phyloP scores from a whole-genome alignment of 2,113 vertebrate species.

The Brachyhypopomus gauderio region DNA sequence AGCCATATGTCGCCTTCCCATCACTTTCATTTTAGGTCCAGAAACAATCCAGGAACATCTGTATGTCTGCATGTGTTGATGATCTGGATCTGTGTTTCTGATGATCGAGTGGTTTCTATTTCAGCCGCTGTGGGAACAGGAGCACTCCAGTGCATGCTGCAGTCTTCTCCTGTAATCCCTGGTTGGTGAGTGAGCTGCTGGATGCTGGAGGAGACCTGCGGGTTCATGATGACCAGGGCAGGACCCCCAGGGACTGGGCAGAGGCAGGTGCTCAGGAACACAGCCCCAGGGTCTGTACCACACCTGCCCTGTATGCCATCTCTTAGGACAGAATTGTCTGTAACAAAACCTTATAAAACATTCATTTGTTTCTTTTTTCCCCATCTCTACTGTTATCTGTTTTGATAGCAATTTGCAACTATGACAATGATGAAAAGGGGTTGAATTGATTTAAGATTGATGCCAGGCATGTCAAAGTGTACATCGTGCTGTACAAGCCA shows the following conservation, averaged over 20 bases:
- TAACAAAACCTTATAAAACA: not conserved
- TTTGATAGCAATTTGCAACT: too few relatives aligned
- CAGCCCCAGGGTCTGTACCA: conserved; percentile 68
- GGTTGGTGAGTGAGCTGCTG: conserved; percentile 79
- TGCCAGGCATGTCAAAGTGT: too few relatives aligned
- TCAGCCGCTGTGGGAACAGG: conserved; percentile 81
- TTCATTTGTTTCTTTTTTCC: not conserved
- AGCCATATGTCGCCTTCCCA: too few relatives aligned
- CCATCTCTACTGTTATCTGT: too few relatives aligned
- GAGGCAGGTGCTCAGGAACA: conserved; percentile 72
- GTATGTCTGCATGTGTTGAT: not conserved
- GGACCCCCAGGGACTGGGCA: conserved; percentile 77
- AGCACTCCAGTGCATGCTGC: conserved; percentile 87
- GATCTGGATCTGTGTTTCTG: conserved; percentile 27
- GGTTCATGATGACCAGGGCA: conserved; percentile 77
- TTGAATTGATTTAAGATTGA: too few relatives aligned
- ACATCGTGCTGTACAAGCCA: too few relatives aligned
- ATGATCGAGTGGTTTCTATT: not conserved
- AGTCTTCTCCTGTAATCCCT: conserved; percentile 80
- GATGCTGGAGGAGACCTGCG: conserved; percentile 84
- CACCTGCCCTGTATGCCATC: not conserved
- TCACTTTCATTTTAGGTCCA: too few relatives aligned
- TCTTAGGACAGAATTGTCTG: not conserved
- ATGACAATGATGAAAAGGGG: too few relatives aligned
- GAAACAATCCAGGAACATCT: too few relatives aligned